phyloP scores from a whole-genome alignment of 1,140 invertebrate genomes.

The Lordiphosa stackelbergi region DNA sequence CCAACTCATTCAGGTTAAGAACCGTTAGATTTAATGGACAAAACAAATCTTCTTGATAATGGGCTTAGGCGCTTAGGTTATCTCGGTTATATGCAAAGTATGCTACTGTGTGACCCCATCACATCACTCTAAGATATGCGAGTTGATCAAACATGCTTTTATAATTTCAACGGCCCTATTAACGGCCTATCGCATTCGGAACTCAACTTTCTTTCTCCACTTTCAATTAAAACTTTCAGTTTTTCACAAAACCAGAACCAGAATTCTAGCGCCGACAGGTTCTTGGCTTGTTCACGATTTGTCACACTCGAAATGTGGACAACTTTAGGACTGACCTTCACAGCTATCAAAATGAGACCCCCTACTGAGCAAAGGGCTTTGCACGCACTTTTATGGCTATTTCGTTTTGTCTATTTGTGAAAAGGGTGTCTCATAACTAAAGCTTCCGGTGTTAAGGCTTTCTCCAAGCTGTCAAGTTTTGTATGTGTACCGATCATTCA shows the following conservation, averaged over 20 bases:
- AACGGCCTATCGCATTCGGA: conserved; percentile 21
- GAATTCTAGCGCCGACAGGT: conserved; percentile 22
- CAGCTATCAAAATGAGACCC: no score
- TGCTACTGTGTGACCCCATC: conserved; percentile 56
- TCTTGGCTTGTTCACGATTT: conserved; percentile 40
- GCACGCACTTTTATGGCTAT: no score
- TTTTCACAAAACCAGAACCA: conserved; percentile 37
- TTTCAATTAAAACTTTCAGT: conserved; percentile 71
- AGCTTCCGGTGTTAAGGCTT: no score
- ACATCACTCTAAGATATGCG: conserved; percentile 28
- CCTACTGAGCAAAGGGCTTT: no score
- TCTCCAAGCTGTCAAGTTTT: no score
- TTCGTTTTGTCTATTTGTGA: no score
- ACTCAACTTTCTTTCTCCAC: conserved; percentile 58
- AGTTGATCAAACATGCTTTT: conserved; percentile 45
- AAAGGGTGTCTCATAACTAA: no score
- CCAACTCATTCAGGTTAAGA: conserved; percentile 34
- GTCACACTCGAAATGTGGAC: conserved; percentile 30
- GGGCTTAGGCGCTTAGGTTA: conserved; percentile 9
- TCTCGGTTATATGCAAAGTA: conserved; percentile 26
- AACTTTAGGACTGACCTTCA: no score
- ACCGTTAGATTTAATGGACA: conserved; percentile 64
- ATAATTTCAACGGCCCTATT: conserved; percentile 45
- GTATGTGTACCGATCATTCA: no score
- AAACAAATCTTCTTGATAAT: conserved; percentile 38